A percentile compares a stretch with the other conserved stretches of the same genome.
Conservation (phyloP, 2,888 invertebrate genomes). For the Penaeus monodon region DNA sequence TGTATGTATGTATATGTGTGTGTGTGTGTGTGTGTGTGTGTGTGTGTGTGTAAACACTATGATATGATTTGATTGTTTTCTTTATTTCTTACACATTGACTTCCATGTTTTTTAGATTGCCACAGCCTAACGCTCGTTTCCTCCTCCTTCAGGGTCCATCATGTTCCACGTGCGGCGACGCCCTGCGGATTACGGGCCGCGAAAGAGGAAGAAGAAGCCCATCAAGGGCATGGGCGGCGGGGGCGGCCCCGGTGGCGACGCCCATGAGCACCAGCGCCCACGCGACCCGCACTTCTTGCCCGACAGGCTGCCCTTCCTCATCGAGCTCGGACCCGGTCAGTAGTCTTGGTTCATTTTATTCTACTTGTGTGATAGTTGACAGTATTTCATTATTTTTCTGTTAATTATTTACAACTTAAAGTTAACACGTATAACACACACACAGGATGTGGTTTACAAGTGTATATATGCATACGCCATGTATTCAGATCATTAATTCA, state of each 20-base stretch:
- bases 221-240: constrained; percentile 70
- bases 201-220: constrained; percentile 85
- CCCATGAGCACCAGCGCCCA: constrained; percentile 66
- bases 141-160: constrained; percentile 82
- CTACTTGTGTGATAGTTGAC: not conserved
- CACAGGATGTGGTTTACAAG: too few relatives aligned
- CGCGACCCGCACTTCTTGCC: constrained; percentile 70
- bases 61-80: too few relatives aligned
- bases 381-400: not conserved
- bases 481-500: too few relatives aligned
- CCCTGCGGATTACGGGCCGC: constrained; percentile 90
- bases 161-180: constrained; percentile 96
- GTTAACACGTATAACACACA: too few relatives aligned
- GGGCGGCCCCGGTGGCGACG: constrained; percentile 71
- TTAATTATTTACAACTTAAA: too few relatives aligned
- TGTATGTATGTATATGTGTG: too few relatives aligned
- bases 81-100: too few relatives aligned
- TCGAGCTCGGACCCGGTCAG: constrained; percentile 81
- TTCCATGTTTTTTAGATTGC: too few relatives aligned
- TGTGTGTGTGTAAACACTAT: too few relatives aligned
- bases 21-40: too few relatives aligned
- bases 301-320: constrained; percentile 77
- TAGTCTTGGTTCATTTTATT: not conserved
- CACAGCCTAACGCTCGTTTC: too few relatives aligned
- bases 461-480: too few relatives aligned